Percentiles rank a stretch among this genome's conserved stretches.
Evolutionary conservation across 2,113 vertebrate genomes (phyloP).

Genomic region (Carettochelys insculpta): DNA sequence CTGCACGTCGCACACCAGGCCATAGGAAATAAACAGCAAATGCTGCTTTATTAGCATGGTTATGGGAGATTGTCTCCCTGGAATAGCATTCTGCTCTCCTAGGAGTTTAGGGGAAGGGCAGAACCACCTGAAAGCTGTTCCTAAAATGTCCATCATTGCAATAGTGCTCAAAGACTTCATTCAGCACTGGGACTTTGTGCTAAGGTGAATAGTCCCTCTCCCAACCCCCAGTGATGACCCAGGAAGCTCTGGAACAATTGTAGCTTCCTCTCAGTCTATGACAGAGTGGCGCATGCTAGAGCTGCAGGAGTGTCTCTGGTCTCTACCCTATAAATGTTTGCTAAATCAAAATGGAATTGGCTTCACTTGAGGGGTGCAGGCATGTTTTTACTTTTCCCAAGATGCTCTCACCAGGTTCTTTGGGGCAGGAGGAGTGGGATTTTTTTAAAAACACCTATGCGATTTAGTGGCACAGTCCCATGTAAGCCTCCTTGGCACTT

Average conservation of each 20-base stretch:
- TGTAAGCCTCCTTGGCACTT: background rate
- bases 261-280: background rate
- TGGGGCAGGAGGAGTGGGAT: background rate
- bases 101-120: accelerated
- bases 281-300: accelerated
- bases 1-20: background rate
- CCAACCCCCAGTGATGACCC: background rate
- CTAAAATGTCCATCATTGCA: background rate
- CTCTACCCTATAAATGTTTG: background rate
- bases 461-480: background rate
- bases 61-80: background rate
- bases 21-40: background rate
- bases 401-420: slow-evolving; percentile 16
- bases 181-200: background rate
- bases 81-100: background rate
- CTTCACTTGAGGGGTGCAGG: background rate
- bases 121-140: background rate
- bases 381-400: background rate
- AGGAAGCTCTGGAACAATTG: background rate
- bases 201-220: background rate
- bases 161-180: accelerated
- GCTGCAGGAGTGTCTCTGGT: background rate
- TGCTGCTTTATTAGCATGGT: background rate
- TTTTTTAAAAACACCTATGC: background rate
- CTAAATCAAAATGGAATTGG: background rate